phyloP scores from a whole-genome alignment of 2,113 vertebrate species.

The Megatriorchis doriae region DNA sequence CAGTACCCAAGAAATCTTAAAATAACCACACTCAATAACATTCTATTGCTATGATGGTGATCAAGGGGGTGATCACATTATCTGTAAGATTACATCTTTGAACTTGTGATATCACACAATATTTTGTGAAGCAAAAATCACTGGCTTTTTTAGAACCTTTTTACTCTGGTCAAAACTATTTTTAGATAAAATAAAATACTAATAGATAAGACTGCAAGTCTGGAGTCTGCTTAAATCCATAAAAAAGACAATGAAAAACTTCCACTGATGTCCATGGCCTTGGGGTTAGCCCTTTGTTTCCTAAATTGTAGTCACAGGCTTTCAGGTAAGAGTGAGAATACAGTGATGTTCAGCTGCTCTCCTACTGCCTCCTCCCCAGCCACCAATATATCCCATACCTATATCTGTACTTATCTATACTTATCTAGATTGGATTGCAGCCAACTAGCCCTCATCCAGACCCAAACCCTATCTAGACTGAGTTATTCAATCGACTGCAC shows the following conservation, averaged over 20 bases:
- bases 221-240: not conserved
- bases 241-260: not conserved
- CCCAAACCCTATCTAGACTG: not conserved
- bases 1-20: not conserved
- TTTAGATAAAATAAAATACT: not conserved
- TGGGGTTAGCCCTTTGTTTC: not conserved
- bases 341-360: not conserved
- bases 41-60: too few species aligned
- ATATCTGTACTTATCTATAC: not conserved
- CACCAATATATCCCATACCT: not conserved
- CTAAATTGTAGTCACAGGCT: not conserved
- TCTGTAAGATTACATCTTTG: not conserved
- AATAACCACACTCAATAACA: not conserved
- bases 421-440: not conserved
- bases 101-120: not conserved
- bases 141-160: not conserved
- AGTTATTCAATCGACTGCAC: not conserved
- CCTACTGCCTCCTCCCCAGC: not conserved
- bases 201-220: not conserved
- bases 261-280: not conserved
- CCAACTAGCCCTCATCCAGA: not conserved
- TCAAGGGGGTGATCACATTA: not conserved
- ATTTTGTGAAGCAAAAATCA: not conserved
- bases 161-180: not conserved
- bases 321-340: not conserved